These are phyloP conservation scores for Muscicapa striata DNA, from an alignment of 2,797 vertebrate genomes.

Conservation along the genomic window DNA sequence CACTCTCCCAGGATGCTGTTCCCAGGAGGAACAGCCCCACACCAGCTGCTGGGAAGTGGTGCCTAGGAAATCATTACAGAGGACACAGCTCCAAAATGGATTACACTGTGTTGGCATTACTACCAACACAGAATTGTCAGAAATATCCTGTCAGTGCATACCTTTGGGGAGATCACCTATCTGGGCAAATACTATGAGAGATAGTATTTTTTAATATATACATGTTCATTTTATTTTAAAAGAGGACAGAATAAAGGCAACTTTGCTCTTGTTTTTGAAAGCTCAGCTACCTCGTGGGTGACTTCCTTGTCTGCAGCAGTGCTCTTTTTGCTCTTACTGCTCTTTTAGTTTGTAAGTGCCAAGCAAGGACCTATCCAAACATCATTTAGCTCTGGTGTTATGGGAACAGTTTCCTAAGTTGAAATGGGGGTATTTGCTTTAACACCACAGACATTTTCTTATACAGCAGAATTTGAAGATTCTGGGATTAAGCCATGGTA, in stretches of 20 bases:
- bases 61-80: neutral
- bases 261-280: neutral
- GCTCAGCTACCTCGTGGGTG: neutral
- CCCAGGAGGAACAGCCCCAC: neutral
- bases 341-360: neutral
- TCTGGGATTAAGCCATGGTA: neutral
- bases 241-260: neutral
- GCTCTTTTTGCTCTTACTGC: neutral
- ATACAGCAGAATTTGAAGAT: neutral
- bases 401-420: neutral
- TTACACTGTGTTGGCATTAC: neutral
- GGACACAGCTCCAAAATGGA: accelerated
- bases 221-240: neutral
- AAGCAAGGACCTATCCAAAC: neutral
- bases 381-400: neutral
- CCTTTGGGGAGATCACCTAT: neutral
- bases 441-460: neutral
- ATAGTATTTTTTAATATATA: neutral
- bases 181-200: neutral
- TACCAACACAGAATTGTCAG: neutral
- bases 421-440: neutral
- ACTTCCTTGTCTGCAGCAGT: neutral
- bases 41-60: accelerated
- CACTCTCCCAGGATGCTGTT: neutral
- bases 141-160: neutral